Evolutionary conservation across 2,888 invertebrate genomes (phyloP), one percentile per base, ranked within the genome.

Genomic region (Dynastes grantii): DNA sequence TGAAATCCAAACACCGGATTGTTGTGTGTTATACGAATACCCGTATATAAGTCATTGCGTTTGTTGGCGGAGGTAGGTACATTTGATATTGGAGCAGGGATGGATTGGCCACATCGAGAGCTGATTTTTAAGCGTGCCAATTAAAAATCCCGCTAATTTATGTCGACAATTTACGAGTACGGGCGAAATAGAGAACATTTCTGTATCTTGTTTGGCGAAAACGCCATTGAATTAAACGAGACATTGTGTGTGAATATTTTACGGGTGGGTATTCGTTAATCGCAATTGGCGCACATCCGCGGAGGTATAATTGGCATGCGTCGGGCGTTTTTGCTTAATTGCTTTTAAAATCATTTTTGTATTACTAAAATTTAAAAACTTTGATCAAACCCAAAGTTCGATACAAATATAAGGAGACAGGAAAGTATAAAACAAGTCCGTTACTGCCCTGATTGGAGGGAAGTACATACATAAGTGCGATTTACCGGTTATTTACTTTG

Each of bases 161-260:
- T 49, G 27, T 49, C 45, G 67, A n/a, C 49, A 67, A 67, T 67
- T 45, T 67, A 67, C 49, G 67, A 45, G 49, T 22, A 45, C 45
- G 4, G 16, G 22, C 4, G 22, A 37, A 16, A 58, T 22, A 16
- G 22, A 58, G 27, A 58, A 22, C 2, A 13, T 67, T 67, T 67
- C 49, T 67, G 45, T 67, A 67, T 67, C 45, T 67, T 49, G 45
- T 49, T 49, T 49, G 67, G 49, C 16, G 67, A 22, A 9, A 49
- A 67, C 22, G 67, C 45, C 32, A 67, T 67, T 67, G 67, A 67
- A 67, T 67, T 67, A 67, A 67, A 67, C 49, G 45, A 49, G 67
- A 49, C 8, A 67, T 67, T 67, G 67, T 45, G 65, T 16, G 67
- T 49, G 49, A 67, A 67, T 67, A 67, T 67, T 67, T 67, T 67